phyloP scores from a whole-genome alignment of 2,888 invertebrate genomes.

The Malacosoma neustria region DNA sequence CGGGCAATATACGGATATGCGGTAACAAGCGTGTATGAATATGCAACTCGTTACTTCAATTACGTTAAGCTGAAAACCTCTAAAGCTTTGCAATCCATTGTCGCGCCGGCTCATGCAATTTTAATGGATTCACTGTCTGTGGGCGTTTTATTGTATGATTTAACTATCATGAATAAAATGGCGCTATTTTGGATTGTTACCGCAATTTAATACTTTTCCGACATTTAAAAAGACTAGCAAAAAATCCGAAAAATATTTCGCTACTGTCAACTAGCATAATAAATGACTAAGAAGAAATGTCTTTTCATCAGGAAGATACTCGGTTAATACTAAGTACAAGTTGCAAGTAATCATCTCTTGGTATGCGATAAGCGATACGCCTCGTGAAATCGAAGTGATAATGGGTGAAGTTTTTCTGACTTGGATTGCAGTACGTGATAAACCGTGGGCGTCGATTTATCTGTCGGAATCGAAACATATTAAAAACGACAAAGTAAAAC shows the following conservation, averaged over 20 bases:
- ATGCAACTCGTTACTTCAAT: conserved; percentile 62
- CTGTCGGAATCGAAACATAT: too few relatives aligned
- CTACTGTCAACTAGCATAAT: too few relatives aligned
- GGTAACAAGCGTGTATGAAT: conserved; percentile 31
- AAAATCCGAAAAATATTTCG: too few relatives aligned
- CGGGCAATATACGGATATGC: conserved; percentile 22
- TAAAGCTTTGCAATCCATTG: conserved; percentile 32
- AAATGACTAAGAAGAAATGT: too few relatives aligned
- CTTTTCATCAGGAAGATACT: too few relatives aligned
- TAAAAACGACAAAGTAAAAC: too few relatives aligned
- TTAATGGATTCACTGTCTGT: conserved; percentile 37
- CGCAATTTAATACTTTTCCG: too few relatives aligned
- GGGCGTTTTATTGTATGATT: not conserved
- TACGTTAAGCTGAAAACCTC: conserved; percentile 33
- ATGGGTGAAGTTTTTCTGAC: conserved; percentile 20
- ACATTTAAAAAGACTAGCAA: too few relatives aligned
- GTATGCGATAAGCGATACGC: conserved; percentile 22
- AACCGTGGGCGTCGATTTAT: not conserved
- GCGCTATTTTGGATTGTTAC: too few relatives aligned
- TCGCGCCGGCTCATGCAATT: conserved; percentile 35
- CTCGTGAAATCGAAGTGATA: conserved; percentile 24
- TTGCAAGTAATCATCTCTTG: not conserved
- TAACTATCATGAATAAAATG: not conserved
- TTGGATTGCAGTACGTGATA: conserved; percentile 9
- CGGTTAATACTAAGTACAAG: too few relatives aligned